Conservation (phyloP, 2,888 invertebrate species). For the Agapetus fuscipes region DNA sequence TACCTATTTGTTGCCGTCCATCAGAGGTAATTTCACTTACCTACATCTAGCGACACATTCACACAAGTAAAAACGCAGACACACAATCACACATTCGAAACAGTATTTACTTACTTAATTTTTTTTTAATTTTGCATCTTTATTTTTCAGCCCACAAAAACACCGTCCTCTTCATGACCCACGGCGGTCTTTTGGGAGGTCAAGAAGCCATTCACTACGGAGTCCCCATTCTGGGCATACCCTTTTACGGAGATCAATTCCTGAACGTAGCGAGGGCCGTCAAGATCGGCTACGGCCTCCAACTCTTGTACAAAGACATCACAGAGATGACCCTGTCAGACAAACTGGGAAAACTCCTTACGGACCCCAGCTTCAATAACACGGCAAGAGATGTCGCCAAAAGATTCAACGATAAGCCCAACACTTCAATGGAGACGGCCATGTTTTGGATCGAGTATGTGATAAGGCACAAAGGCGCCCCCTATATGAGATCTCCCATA, state of each 20-base stretch:
- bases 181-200: constrained; percentile 29
- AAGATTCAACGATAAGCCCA: constrained; percentile 18
- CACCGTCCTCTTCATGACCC: constrained; percentile 28
- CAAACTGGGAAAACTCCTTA: constrained; percentile 25
- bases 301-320: constrained; percentile 24
- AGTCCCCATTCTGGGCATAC: constrained; percentile 31
- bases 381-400: constrained; percentile 17
- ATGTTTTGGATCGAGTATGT: constrained; percentile 21
- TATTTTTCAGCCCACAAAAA: constrained; percentile 27
- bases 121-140: not conserved
- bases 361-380: constrained; percentile 25
- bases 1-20: too few relatives aligned
- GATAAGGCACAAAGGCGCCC: constrained; percentile 16
- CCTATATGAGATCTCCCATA: constrained; percentile 18
- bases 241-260: constrained; percentile 32
- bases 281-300: constrained; percentile 27
- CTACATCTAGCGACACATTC: too few relatives aligned
- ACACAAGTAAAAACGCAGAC: too few relatives aligned
- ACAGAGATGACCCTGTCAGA: constrained; percentile 25
- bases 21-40: too few relatives aligned
- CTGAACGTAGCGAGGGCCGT: constrained; percentile 29
- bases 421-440: constrained; percentile 19
- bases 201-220: constrained; percentile 30
- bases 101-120: too few relatives aligned
- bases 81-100: too few relatives aligned